Evolutionary conservation across 1,140 invertebrate genomes (phyloP), one percentile per base, ranked within the genome.

Genomic region (Drosophila pallidifrons): DNA sequence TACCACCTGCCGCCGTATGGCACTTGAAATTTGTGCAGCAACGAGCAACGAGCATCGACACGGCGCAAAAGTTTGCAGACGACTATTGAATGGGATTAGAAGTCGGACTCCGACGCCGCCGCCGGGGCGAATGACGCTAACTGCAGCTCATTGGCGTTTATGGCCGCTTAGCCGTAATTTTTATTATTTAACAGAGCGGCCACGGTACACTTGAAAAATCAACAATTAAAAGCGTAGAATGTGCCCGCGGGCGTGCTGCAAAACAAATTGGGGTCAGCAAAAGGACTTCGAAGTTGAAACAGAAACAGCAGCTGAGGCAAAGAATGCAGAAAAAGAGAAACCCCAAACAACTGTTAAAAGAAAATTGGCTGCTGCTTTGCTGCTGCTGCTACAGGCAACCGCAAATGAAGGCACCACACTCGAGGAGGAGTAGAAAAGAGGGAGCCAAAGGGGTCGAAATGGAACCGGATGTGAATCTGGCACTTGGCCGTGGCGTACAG

Each of bases 211-310:
- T 54, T 20, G 28, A 87, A 86, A 79, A 89, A 82, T 80, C 88
- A 89, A 89, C 85, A 89, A 89, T 89, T 89, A 89, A 89, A 90
- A 79, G 86, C 72, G 78, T 86, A 85, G 81, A 89, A 77, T 85
- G 72, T 47, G 85, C 85, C 85, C 85, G 75, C 72, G 85, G 85
- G 81, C 78, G 64, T 85, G 78, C 78, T 89, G 70, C 59, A 74
- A 75, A 25, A 90, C 85, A 89, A 89, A 89, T 89, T 89, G 81
- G 79, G 85, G 85, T 89, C 85, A 82, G 75, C 46, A 60, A 38
- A 25, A 77, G 60, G 67, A 70, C 72, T 66, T 68, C 67, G 64
- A 61, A 72, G 69, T 38, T 32, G 32, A 38, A 35, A 41, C 15
- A 35, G 46, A 25, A 35, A 65, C 52, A 64, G 43, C 16, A 45